phyloP scores from a whole-genome alignment of 2,113 vertebrate species.

The Zosterops japonicus region DNA sequence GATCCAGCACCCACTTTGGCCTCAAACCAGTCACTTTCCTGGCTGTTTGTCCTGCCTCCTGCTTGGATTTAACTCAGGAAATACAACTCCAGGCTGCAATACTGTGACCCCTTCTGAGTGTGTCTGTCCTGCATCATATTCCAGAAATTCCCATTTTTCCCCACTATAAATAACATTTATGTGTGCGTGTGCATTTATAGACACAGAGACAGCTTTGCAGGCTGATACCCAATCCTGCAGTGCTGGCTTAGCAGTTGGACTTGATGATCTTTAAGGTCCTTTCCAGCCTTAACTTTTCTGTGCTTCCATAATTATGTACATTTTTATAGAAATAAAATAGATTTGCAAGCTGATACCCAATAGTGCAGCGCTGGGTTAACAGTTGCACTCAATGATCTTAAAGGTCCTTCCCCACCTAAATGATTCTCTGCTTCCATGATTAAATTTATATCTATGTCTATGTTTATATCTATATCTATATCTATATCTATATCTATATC shows the following conservation, averaged over 20 bases:
- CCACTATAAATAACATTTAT: not conserved
- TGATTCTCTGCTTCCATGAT: not conserved
- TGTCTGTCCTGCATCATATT: not conserved
- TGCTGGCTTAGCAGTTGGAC: not conserved
- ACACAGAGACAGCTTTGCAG: not conserved
- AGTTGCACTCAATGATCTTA: not conserved
- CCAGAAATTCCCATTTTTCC: not conserved
- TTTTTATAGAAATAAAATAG: not conserved
- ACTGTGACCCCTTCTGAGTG: not conserved
- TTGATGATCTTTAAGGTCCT: not conserved
- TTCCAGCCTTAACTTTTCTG: not conserved
- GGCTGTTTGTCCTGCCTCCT: not conserved
- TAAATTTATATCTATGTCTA: not conserved
- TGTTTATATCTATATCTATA: not conserved
- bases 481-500: not conserved
- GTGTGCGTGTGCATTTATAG: not conserved
- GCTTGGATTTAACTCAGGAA: not conserved
- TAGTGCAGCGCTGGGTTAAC: not conserved
- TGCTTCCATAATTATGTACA: not conserved
- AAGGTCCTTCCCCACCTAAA: not conserved
- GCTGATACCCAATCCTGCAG: not conserved
- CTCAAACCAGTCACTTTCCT: not conserved
- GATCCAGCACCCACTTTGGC: fast-evolving
- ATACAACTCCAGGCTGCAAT: not conserved
- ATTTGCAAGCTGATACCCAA: not conserved